Percentiles rank a stretch among this genome's conserved stretches.
These are phyloP conservation scores for Rhagoletis zephyria DNA, from an alignment of 1,140 invertebrate genomes.

Conservation along the genomic window DNA sequence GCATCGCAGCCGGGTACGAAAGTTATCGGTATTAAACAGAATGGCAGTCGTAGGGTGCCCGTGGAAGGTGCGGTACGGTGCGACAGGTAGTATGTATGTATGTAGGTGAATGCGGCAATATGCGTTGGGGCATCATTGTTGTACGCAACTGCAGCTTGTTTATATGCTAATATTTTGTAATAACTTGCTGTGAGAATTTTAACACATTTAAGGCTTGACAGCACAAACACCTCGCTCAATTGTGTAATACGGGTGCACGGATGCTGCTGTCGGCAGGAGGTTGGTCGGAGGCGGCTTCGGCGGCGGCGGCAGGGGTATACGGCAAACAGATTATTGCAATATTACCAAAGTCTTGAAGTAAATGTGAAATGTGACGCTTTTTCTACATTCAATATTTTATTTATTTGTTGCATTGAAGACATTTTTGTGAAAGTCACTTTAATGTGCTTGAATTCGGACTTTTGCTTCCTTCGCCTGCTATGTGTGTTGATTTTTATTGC, in stretches of 20 bases:
- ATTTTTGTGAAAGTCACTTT: not conserved
- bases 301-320: too few species aligned
- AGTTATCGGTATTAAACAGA: not conserved
- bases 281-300: too few species aligned
- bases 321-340: not conserved
- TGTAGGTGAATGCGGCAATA: too few species aligned
- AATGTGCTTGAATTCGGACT: not conserved
- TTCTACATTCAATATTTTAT: not conserved
- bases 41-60: not conserved
- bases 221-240: not conserved
- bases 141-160: not conserved
- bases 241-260: not conserved
- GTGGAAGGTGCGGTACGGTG: not conserved
- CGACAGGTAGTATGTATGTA: too few species aligned
- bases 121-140: not conserved
- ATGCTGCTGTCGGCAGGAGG: not conserved
- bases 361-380: not conserved
- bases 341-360: not conserved
- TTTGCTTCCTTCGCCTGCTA: not conserved
- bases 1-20: not conserved
- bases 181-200: slow-evolving; percentile 38
- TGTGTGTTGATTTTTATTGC: not conserved
- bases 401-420: not conserved
- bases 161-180: slow-evolving; percentile 24
- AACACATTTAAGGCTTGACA: slow-evolving; percentile 16